Conservation (phyloP, 23 tunicate species). For the Aplidium turbinatum region DNA sequence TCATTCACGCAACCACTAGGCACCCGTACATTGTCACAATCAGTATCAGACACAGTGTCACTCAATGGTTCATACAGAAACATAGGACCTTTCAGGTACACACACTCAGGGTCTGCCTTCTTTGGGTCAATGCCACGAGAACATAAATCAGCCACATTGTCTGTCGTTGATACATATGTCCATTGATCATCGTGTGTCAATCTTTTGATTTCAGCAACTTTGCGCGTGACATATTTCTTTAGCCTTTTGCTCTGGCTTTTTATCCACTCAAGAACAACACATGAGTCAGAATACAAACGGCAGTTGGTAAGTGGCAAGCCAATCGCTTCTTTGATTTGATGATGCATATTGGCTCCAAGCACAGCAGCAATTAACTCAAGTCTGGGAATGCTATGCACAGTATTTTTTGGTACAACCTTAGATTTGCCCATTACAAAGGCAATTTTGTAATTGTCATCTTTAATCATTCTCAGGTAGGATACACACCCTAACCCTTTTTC, state of each 20-base stretch:
- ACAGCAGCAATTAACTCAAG: conserved; percentile 24
- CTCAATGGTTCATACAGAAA: not conserved
- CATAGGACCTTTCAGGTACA: not conserved
- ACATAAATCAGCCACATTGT: conserved; percentile 18
- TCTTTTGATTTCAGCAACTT: conserved; percentile 21
- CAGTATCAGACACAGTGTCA: not conserved
- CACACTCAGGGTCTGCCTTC: conserved; percentile 4
- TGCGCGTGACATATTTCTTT: conserved; percentile 11
- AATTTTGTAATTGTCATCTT: not conserved
- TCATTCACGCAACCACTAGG: not conserved
- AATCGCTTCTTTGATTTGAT: conserved; percentile 4
- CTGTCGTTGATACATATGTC: not conserved
- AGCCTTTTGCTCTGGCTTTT: not conserved
- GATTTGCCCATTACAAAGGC: conserved; percentile 27
- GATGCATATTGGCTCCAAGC: conserved; percentile 23
- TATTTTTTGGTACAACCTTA: conserved; percentile 12
- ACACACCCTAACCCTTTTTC: conserved; percentile 15
- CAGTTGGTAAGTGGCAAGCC: not conserved
- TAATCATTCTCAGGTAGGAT: conserved; percentile 18
- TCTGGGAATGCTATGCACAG: conserved; percentile 8
- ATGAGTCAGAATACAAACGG: conserved; percentile 18
- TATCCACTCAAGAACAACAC: conserved; percentile 3
- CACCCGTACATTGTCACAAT: not conserved
- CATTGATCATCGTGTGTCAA: not conserved
- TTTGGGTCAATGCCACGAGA: conserved; percentile 3